Percentiles rank a stretch among this genome's conserved stretches.
Conservation (phyloP, 2,888 invertebrate species). For the Deladenus siricidicola region DNA sequence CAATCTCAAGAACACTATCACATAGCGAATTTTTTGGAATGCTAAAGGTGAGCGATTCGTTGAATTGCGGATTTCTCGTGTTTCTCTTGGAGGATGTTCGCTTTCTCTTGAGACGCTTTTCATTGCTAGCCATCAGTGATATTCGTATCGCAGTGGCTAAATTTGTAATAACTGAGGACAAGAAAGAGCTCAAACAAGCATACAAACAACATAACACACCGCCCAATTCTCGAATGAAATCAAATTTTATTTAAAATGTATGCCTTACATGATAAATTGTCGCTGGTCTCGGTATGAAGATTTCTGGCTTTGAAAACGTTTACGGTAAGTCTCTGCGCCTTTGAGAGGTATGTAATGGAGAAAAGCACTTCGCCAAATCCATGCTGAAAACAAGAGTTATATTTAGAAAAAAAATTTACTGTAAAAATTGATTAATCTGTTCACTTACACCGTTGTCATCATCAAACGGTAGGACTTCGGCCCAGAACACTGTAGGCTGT, state of each 20-base stretch:
- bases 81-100: constrained; percentile 46
- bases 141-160: constrained; percentile 45
- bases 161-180: constrained; percentile 7
- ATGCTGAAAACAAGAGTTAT: constrained; percentile 47
- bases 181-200: no score
- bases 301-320: constrained; percentile 61
- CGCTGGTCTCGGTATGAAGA: constrained; percentile 55
- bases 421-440: constrained; percentile 12
- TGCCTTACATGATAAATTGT: constrained; percentile 20
- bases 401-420: constrained; percentile 16
- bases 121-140: constrained; percentile 36
- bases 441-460: constrained; percentile 51
- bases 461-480: constrained; percentile 51
- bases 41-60: constrained; percentile 48
- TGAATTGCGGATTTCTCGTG: constrained; percentile 43
- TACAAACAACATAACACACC: no score
- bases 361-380: constrained; percentile 61
- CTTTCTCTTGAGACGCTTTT: constrained; percentile 46
- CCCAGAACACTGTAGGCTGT: constrained; percentile 51
- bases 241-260: neutral
- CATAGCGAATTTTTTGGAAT: constrained; percentile 47
- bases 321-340: constrained; percentile 62
- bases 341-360: constrained; percentile 60
- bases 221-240: neutral
- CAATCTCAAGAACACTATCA: constrained; percentile 45